Percentiles rank a stretch among this genome's conserved stretches.
Evolutionary conservation across 53 echinoderm and acorn worm genomes (phyloP).

Genomic region (Echinarachnius parma): DNA sequence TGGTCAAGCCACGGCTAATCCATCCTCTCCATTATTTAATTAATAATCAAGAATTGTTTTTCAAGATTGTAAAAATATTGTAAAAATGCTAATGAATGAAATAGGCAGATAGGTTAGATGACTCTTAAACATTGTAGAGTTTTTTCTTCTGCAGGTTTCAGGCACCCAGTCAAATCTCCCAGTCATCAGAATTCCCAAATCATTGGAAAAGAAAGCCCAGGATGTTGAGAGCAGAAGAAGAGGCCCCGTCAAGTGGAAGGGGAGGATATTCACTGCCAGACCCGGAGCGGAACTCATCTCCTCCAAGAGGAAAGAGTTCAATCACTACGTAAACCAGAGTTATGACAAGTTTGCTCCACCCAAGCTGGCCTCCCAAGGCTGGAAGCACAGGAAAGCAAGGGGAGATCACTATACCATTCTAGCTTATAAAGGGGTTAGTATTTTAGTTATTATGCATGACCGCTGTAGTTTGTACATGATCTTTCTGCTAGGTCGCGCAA

Average conservation of each 20-base stretch:
- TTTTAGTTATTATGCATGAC: too few relatives aligned
- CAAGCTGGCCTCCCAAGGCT: conserved; percentile 78
- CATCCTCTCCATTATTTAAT: too few relatives aligned
- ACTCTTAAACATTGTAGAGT: not conserved
- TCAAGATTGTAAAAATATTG: not conserved
- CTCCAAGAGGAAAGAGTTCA: conserved; percentile 78
- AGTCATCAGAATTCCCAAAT: conserved; percentile 75
- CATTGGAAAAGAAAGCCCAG: conserved; percentile 58
- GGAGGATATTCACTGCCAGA: conserved; percentile 64
- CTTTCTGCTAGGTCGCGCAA: too few relatives aligned
- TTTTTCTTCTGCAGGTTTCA: not conserved
- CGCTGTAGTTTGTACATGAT: too few relatives aligned
- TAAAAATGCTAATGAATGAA: not conserved
- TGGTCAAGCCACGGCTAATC: too few relatives aligned
- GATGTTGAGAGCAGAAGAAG: conserved; percentile 33
- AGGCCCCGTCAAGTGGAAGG: conserved; percentile 72
- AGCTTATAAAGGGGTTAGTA: conserved; percentile 73
- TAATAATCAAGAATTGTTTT: not conserved
- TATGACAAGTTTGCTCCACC: conserved; percentile 65
- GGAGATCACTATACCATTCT: conserved; percentile 88
- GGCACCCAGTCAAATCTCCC: conserved; percentile 21
- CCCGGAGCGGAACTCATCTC: conserved; percentile 87
- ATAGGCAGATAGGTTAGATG: not conserved
- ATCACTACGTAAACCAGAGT: conserved; percentile 82
- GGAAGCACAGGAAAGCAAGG: conserved; percentile 72